Conservation (phyloP, 1,140 invertebrate species). For the Homalodisca vitripennis region DNA sequence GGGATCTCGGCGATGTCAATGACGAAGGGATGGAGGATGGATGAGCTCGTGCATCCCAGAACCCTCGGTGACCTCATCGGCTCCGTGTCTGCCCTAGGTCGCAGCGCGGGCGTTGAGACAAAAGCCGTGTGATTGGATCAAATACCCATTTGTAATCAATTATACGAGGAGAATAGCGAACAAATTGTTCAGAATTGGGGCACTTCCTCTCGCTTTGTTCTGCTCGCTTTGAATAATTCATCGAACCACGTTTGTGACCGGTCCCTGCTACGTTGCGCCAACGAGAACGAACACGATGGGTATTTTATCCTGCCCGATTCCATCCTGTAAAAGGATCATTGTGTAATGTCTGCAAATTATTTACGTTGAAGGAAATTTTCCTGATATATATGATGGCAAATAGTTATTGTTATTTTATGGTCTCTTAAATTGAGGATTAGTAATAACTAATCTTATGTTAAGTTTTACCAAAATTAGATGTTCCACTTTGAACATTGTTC, state of each 20-base stretch:
- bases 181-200: constrained; percentile 17
- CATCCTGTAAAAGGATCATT: too few relatives aligned
- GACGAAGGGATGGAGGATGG: neutral
- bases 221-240: neutral
- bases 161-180: constrained; percentile 17
- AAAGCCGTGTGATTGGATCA: constrained; percentile 4
- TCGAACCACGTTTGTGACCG: neutral
- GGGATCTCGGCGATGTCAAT: neutral
- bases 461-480: too few relatives aligned
- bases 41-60: too few relatives aligned
- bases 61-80: neutral
- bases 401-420: too few relatives aligned
- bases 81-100: neutral
- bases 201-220: constrained; percentile 1
- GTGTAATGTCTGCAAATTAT: too few relatives aligned
- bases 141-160: constrained; percentile 25
- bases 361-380: too few relatives aligned
- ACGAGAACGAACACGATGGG: too few relatives aligned
- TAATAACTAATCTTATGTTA: too few relatives aligned
- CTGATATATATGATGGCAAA: too few relatives aligned
- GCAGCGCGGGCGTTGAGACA: neutral
- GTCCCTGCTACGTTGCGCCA: neutral
- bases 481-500: too few relatives aligned
- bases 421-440: too few relatives aligned
- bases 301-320: too few relatives aligned